phyloP scores from a whole-genome alignment of 1,140 invertebrate species.

The Drosophila mojavensis region DNA sequence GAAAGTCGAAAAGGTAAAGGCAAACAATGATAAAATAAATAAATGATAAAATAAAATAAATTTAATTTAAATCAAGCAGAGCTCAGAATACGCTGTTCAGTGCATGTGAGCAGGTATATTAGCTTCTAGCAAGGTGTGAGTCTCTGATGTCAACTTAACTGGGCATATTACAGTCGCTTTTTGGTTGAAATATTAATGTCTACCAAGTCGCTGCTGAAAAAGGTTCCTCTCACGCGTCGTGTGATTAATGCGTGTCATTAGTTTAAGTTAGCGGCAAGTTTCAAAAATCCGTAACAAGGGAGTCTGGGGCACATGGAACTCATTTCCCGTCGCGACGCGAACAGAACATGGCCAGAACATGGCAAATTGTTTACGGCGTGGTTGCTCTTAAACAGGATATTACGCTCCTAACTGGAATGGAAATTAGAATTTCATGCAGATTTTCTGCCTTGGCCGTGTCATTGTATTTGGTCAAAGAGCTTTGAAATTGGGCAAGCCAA shows the following conservation, averaged over 20 bases:
- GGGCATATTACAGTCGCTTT: no score
- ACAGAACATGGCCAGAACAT: slow-evolving; percentile 22
- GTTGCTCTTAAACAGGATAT: slow-evolving; percentile 66
- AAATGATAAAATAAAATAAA: background rate
- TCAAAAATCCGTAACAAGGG: slow-evolving; percentile 21
- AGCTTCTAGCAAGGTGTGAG: background rate
- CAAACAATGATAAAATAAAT: background rate
- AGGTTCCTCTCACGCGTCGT: slow-evolving; percentile 21
- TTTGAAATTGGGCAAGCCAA: slow-evolving; percentile 56
- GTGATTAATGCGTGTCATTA: slow-evolving; percentile 61
- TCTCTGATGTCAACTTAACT: no score
- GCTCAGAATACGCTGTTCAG: background rate
- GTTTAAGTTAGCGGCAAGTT: slow-evolving; percentile 54
- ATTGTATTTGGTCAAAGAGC: slow-evolving; percentile 19
- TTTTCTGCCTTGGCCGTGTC: slow-evolving; percentile 5
- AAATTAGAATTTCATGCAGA: slow-evolving; percentile 68
- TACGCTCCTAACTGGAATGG: slow-evolving; percentile 44
- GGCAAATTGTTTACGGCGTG: slow-evolving; percentile 55
- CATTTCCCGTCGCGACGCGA: slow-evolving; percentile 53
- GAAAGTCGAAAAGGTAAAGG: background rate
- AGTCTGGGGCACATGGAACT: slow-evolving; percentile 41
- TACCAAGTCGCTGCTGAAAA: background rate
- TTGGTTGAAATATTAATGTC: background rate
- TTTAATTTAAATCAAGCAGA: background rate
- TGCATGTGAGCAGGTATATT: background rate